phyloP scores from a whole-genome alignment of 35 echinoderm and acorn worm genomes.

The Hemicentrotus pulcherrimus region DNA sequence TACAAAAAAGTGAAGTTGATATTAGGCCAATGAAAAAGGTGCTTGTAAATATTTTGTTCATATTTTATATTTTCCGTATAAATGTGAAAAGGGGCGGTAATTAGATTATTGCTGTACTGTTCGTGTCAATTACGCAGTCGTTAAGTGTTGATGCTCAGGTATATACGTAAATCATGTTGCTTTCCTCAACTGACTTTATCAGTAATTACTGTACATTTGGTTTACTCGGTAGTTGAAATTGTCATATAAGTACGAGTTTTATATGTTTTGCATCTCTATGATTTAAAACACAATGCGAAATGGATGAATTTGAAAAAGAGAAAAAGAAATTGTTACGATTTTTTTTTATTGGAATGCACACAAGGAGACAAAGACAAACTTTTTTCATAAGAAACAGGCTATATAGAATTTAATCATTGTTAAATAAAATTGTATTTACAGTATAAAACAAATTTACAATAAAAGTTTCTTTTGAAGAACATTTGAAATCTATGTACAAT shows the following conservation, averaged over 20 bases:
- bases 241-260: no score
- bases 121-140: background rate
- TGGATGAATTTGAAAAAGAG: no score
- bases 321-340: no score
- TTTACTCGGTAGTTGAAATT: no score
- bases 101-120: background rate
- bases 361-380: background rate
- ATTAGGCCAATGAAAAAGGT: no score
- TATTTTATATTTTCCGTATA: no score
- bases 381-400: background rate
- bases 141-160: background rate
- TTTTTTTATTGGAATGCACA: background rate
- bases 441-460: background rate
- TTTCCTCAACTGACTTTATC: background rate
- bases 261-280: no score
- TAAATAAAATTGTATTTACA: constrained; percentile 21
- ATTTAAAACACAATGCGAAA: no score
- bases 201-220: background rate
- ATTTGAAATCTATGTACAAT: background rate
- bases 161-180: background rate
- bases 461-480: background rate
- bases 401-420: constrained; percentile 6
- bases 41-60: no score
- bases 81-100: background rate
- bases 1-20: no score